Base-by-base conservation (phyloP, 1,140 invertebrate genomes). In the Zaprionus ghesquierei region DNA sequence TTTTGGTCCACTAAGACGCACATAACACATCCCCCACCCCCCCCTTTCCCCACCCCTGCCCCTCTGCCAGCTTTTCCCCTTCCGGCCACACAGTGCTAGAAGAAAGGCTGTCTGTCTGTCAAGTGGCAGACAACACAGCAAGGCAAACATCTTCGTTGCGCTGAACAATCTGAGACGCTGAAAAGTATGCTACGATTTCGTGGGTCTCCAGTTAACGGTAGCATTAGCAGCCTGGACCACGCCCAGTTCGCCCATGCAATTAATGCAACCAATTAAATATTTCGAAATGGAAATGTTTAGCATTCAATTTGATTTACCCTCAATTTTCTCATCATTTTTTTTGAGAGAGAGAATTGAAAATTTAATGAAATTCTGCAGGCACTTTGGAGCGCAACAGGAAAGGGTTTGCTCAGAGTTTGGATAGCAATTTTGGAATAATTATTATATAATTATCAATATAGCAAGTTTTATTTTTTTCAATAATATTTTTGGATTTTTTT, bases 191-290 rank as follows among this genome's bases (percentile, higher is more conserved):
- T 29, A 25, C 20, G 38, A 58, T 46, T 15, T 46, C n/a, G 63
- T 65, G 25, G 56, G 58, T 15, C 31, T 33, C 44, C 10, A 65
- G 62, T 71, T 58, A 66, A 58, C 62, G 50, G 18, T 12, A 22
- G n/a, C 53, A 38, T 31, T 33, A 41, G 5, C 31, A 58, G 15
- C 6, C n/a, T n/a, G 18, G 2, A 25, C 25, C 38, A 13, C 15
- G 38, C 27, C 46, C 18, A 46, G 20, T 27, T 29, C 25, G 6
- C 29, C 29, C 29, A 29, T 22, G 5, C 58, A 33, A 59, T 59
- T 49, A 33, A 10, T 61, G 31, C 13, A 20, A 29, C 44, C 31
- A 61, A 61, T 61, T 61, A 61, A 50, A 61, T 61, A 29, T 61
- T 61, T 33, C 15, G 44, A 27, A n/a, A 50, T 50, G 50, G 35